These are phyloP conservation scores for Alaudala cheleensis DNA, from an alignment of 2,113 vertebrate genomes.

Conservation along the genomic window DNA sequence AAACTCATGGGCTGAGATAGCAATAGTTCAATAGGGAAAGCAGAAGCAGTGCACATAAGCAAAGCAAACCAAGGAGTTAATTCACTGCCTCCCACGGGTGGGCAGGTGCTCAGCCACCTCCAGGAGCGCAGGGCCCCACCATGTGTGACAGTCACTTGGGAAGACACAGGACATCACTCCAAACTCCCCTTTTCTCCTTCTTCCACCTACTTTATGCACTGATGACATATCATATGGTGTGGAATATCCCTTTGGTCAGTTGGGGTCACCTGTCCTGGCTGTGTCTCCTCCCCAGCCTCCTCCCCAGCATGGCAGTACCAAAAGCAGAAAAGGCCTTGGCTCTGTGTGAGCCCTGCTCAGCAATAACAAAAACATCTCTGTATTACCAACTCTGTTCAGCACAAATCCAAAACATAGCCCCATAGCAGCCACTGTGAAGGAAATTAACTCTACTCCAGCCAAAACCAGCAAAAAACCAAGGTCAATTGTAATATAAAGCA, in stretches of 20 bases:
- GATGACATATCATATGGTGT: not conserved
- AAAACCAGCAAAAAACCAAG: not conserved
- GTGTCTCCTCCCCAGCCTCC: not conserved
- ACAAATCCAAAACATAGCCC: not conserved
- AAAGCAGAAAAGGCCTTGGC: not conserved
- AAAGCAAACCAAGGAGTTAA: not conserved
- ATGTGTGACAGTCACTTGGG: accelerated
- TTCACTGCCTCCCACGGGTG: accelerated
- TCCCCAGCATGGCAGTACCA: not conserved
- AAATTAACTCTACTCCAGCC: not conserved
- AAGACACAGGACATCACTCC: not conserved
- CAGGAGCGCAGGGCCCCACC: not conserved
- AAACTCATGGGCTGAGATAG: not conserved
- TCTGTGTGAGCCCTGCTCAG: not conserved
- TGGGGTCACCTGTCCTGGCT: not conserved
- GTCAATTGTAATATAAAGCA: not conserved
- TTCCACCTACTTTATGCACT: not conserved
- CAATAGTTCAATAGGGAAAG: not conserved
- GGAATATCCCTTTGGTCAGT: not conserved
- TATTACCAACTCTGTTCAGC: not conserved
- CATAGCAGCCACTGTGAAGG: not conserved
- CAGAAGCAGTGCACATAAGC: not conserved
- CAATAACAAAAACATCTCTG: not conserved
- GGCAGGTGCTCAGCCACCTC: not conserved
- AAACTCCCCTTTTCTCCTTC: not conserved